Conservation (phyloP, 2,113 vertebrate species). For the Cephalopterus ornatus region DNA sequence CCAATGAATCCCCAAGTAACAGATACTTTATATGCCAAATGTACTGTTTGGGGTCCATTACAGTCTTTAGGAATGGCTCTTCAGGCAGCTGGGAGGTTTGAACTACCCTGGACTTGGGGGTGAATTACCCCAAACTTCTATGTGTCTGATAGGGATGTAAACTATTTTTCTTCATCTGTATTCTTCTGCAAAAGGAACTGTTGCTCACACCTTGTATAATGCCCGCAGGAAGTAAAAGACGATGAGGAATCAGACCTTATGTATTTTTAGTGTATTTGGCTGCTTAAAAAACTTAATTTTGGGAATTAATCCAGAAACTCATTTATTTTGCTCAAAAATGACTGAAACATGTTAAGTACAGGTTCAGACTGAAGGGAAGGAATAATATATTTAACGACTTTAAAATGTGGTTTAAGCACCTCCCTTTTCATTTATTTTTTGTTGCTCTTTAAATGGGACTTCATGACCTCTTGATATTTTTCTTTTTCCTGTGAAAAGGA, state of each 20-base stretch:
- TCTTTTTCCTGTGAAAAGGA: background rate
- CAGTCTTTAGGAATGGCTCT: background rate
- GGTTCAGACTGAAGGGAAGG: background rate
- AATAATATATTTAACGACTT: background rate
- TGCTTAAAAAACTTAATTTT: background rate
- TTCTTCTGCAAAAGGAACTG: background rate
- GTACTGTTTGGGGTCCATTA: background rate
- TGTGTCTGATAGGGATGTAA: background rate
- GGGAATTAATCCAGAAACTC: background rate
- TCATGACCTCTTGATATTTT: background rate
- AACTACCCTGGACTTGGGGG: background rate
- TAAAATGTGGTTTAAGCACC: background rate
- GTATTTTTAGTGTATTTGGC: background rate
- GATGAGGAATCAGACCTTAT: background rate
- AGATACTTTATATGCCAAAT: background rate
- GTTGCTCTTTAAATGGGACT: background rate
- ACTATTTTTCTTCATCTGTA: background rate
- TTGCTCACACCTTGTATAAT: background rate
- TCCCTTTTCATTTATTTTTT: background rate
- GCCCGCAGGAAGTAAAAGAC: background rate
- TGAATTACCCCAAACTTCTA: background rate
- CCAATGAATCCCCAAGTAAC: background rate
- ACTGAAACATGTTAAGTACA: background rate
- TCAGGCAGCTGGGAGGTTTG: background rate
- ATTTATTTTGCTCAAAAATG: background rate